phyloP scores from a whole-genome alignment of 2,797 vertebrate species.

The Schizothorax lantsangensis region DNA sequence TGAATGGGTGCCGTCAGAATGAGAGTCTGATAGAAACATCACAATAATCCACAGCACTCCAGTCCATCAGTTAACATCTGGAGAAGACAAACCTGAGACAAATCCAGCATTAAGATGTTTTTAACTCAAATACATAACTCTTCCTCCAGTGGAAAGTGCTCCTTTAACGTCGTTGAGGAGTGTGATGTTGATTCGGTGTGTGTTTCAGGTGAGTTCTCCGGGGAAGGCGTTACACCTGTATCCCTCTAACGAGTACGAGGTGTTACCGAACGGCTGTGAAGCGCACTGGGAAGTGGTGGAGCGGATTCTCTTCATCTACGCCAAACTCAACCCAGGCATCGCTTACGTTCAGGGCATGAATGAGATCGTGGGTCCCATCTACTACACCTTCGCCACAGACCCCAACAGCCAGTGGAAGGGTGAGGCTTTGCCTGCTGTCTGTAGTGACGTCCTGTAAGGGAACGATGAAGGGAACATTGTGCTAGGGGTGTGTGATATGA shows the following conservation, averaged over 20 bases:
- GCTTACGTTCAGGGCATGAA: conserved; percentile 99
- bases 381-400: conserved; percentile 97
- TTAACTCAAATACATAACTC: too few relatives aligned
- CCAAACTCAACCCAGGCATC: conserved; percentile 97
- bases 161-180: too few relatives aligned
- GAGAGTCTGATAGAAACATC: too few relatives aligned
- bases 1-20: too few relatives aligned
- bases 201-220: conserved; percentile 88
- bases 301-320: conserved; percentile 97
- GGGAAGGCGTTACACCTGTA: conserved; percentile 81
- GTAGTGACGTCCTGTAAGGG: too few relatives aligned
- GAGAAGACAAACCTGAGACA: too few relatives aligned
- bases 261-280: conserved; percentile 90
- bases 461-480: too few relatives aligned
- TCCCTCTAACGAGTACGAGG: conserved; percentile 87
- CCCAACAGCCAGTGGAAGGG: conserved; percentile 94
- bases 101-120: too few relatives aligned
- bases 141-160: too few relatives aligned
- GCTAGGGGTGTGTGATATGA: too few relatives aligned
- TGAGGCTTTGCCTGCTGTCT: conserved; percentile 64
- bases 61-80: too few relatives aligned
- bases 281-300: conserved; percentile 95
- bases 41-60: too few relatives aligned
- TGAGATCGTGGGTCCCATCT: conserved; percentile 96
- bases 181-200: background rate